phyloP scores from a whole-genome alignment of 2,888 invertebrate genomes.

The Drosophila anomelani region DNA sequence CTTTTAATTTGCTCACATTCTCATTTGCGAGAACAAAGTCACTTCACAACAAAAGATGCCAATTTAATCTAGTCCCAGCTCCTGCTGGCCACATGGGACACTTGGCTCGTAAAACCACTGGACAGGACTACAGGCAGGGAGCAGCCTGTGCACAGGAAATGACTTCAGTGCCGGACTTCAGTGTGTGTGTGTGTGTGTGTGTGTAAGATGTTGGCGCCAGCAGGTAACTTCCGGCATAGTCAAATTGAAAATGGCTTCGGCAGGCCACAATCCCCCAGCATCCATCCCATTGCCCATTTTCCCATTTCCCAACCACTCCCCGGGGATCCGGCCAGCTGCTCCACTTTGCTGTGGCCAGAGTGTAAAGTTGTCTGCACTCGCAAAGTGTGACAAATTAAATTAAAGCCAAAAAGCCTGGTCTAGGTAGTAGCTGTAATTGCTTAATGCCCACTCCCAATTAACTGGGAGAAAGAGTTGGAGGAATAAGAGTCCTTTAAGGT shows the following conservation, averaged over 20 bases:
- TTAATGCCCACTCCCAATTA: slow-evolving; percentile 78
- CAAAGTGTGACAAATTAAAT: slow-evolving; percentile 80
- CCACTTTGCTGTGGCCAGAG: slow-evolving; percentile 71
- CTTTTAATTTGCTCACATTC: slow-evolving; percentile 73
- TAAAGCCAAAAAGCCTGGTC: slow-evolving; percentile 71
- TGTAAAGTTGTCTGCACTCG: slow-evolving; percentile 74
- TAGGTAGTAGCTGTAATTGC: slow-evolving; percentile 74
- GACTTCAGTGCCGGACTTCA: slow-evolving; percentile 69
- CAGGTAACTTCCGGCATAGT: slow-evolving; percentile 81
- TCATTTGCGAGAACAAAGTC: slow-evolving; percentile 77
- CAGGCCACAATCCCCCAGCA: slow-evolving; percentile 37
- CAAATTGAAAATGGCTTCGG: slow-evolving; percentile 76
- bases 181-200: not conserved
- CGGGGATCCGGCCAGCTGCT: slow-evolving; percentile 58
- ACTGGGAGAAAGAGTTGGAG: slow-evolving; percentile 34
- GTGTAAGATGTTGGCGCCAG: slow-evolving; percentile 68
- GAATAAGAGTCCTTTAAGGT: not conserved
- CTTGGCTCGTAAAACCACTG: slow-evolving; percentile 59
- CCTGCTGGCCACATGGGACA: slow-evolving; percentile 83
- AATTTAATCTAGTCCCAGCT: slow-evolving; percentile 83
- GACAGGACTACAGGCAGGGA: slow-evolving; percentile 16
- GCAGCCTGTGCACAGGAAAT: slow-evolving; percentile 68
- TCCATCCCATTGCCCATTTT: not conserved
- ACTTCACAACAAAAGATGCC: slow-evolving; percentile 81
- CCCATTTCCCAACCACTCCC: slow-evolving; percentile 14